phyloP scores from a whole-genome alignment of 2,888 invertebrate genomes.

The Andrena praecox region DNA sequence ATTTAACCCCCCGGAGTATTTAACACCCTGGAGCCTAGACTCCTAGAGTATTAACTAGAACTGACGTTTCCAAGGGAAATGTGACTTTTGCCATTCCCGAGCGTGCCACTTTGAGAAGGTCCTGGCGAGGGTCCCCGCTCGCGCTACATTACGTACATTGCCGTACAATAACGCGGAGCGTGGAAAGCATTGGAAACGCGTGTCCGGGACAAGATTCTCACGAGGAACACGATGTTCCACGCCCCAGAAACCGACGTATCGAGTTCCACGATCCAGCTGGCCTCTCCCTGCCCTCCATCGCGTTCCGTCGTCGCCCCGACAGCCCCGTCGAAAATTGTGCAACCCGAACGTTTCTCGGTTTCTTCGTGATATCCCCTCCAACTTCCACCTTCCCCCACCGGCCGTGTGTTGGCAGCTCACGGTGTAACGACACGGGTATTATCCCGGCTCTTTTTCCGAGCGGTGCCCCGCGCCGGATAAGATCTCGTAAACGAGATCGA shows the following conservation, averaged over 20 bases:
- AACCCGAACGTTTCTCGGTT: slow-evolving; percentile 65
- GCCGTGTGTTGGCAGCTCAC: slow-evolving; percentile 41
- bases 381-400: not conserved
- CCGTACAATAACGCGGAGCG: not conserved
- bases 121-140: not conserved
- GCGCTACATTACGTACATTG: slow-evolving; percentile 13
- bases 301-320: slow-evolving; percentile 45
- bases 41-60: too few species aligned
- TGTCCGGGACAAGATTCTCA: slow-evolving; percentile 67
- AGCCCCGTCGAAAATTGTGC: slow-evolving; percentile 74
- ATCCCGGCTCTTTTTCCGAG: slow-evolving; percentile 55
- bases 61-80: not conserved
- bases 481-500: slow-evolving; percentile 73
- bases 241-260: slow-evolving; percentile 72
- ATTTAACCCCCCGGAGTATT: too few species aligned
- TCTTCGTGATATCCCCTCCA: slow-evolving; percentile 40
- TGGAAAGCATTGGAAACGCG: slow-evolving; percentile 64
- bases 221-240: slow-evolving; percentile 68
- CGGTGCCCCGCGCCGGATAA: slow-evolving; percentile 59
- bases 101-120: not conserved
- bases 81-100: not conserved
- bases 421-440: slow-evolving; percentile 51
- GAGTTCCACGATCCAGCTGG: slow-evolving; percentile 68
- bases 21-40: too few species aligned
- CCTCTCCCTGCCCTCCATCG: slow-evolving; percentile 39